Conservation (phyloP, 2,113 vertebrate species). For the Oriolus oriolus region DNA sequence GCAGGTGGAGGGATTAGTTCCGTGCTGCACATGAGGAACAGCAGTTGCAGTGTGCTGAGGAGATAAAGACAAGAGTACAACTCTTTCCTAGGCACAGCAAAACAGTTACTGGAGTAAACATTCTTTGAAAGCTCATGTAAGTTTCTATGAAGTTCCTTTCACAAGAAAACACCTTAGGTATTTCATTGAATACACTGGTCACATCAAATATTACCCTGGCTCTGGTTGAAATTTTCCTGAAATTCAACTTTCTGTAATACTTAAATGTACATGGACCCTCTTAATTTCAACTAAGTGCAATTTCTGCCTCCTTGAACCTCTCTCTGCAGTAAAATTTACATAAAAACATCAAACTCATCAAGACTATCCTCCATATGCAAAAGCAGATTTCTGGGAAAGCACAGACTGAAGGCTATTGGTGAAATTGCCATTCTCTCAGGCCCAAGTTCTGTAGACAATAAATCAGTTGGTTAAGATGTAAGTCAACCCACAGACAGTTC, state of each 20-base stretch:
- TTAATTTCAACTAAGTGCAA: background rate
- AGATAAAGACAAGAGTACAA: background rate
- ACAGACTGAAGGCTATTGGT: background rate
- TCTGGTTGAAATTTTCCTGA: background rate
- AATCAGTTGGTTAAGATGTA: background rate
- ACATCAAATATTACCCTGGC: background rate
- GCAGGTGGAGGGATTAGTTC: background rate
- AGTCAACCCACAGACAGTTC: background rate
- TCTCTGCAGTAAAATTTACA: background rate
- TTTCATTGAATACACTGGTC: background rate
- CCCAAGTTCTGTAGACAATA: background rate
- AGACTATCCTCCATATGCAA: background rate
- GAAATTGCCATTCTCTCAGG: background rate
- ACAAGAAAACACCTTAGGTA: background rate
- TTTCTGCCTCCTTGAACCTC: background rate
- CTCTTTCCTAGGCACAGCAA: background rate
- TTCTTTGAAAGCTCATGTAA: background rate
- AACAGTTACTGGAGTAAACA: background rate
- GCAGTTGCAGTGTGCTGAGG: background rate
- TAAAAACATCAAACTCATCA: background rate
- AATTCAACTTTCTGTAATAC: background rate
- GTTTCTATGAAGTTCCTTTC: background rate
- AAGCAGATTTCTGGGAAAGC: background rate
- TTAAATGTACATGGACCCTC: background rate
- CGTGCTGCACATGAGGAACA: background rate